These are phyloP conservation scores for Decapterus maruadsi DNA, from an alignment of 2,797 vertebrate genomes.

Conservation along the genomic window DNA sequence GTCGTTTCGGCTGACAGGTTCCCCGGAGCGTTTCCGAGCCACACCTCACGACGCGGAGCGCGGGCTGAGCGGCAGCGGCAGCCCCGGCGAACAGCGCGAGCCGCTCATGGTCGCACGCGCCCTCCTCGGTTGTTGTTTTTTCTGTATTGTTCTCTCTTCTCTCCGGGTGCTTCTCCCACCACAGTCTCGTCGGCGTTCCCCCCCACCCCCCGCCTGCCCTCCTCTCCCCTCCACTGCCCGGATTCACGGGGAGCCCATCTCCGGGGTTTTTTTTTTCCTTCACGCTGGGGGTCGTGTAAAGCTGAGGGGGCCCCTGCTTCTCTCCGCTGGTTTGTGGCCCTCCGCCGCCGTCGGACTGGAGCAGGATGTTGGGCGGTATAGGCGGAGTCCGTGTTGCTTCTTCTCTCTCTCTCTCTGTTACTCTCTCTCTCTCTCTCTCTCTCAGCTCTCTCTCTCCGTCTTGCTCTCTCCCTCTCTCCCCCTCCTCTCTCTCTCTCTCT, in stretches of 20 bases:
- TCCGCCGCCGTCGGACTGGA: constrained; percentile 64
- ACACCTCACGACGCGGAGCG: constrained; percentile 87
- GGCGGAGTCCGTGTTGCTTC: constrained; percentile 73
- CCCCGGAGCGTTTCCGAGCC: constrained; percentile 78
- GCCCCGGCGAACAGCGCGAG: constrained; percentile 77
- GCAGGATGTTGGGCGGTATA: constrained; percentile 63
- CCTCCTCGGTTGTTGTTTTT: constrained; percentile 86
- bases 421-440: constrained; percentile 19
- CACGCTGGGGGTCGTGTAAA: constrained; percentile 64
- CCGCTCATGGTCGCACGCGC: constrained; percentile 89
- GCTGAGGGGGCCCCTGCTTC: constrained; percentile 61
- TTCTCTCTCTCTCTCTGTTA: constrained; percentile 35
- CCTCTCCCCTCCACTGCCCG: constrained; percentile 84
- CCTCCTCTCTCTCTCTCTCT: constrained; percentile 24
- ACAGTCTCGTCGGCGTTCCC: constrained; percentile 64
- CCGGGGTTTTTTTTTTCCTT: constrained; percentile 10
- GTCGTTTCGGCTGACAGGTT: constrained; percentile 87
- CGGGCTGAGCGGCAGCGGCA: constrained; percentile 65
- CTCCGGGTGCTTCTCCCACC: constrained; percentile 67
- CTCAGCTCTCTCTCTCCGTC: constrained; percentile 50
- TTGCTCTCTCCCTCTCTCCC: constrained; percentile 54
- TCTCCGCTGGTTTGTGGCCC: constrained; percentile 59
- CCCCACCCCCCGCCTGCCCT: constrained; percentile 67
- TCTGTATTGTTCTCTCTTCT: constrained; percentile 63
- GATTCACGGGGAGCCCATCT: constrained; percentile 86